These are phyloP conservation scores for Drosophila aldrichi DNA, from an alignment of 2,888 invertebrate genomes.

Conservation along the genomic window DNA sequence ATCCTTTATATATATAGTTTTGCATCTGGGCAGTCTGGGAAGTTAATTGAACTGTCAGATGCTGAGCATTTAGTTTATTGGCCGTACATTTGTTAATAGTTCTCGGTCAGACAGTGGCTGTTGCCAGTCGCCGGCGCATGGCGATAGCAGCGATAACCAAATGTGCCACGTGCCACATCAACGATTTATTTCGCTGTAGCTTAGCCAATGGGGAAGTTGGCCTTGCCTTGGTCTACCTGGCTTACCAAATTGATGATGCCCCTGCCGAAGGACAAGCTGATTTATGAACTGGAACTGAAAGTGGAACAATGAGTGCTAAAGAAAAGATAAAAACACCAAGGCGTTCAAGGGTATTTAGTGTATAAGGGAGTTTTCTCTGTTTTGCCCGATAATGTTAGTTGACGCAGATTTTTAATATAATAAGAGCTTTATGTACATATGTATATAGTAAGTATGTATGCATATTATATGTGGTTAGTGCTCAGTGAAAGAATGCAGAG, in stretches of 20 bases:
- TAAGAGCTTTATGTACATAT: not conserved
- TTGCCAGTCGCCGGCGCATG: constrained; percentile 4
- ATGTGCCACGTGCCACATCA: constrained; percentile 29
- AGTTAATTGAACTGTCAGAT: constrained; percentile 57
- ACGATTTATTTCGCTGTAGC: constrained; percentile 13
- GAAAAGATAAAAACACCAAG: constrained; percentile 17
- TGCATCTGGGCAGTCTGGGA: constrained; percentile 30
- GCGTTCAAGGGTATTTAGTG: constrained; percentile 2
- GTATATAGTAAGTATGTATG: not conserved
- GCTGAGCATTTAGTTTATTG: constrained; percentile 39
- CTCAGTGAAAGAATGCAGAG: not conserved
- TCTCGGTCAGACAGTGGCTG: constrained; percentile 9
- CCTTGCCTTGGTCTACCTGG: constrained; percentile 19
- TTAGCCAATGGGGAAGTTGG: not conserved
- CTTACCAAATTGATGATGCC: constrained; percentile 47
- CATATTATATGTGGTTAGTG: not conserved
- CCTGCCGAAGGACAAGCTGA: constrained; percentile 36
- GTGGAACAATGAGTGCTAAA: not conserved
- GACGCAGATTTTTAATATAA: not conserved
- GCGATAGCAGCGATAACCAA: constrained; percentile 31
- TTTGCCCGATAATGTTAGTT: too few species aligned
- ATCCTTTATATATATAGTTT: constrained; percentile 47
- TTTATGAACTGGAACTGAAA: constrained; percentile 40
- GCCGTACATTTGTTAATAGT: constrained; percentile 36
- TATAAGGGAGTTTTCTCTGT: not conserved